Evolutionary conservation across 2,113 vertebrate genomes (phyloP).

Genomic region (Neolamprologus sp.): DNA sequence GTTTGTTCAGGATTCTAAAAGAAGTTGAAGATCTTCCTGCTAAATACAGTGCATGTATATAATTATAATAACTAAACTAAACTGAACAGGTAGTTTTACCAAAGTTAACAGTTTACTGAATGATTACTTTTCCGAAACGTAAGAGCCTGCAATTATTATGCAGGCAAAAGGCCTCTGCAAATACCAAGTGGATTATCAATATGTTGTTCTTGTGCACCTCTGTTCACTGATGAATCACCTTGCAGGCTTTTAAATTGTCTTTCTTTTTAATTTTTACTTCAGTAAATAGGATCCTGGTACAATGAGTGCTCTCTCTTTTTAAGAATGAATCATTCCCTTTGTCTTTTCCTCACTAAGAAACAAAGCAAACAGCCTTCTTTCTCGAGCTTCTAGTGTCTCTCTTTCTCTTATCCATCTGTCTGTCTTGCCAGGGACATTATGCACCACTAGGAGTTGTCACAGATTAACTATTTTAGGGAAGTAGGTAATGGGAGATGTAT

Average conservation of each 20-base stretch:
- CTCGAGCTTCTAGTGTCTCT: not conserved
- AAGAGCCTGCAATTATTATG: not conserved
- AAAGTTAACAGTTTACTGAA: not conserved
- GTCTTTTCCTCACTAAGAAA: not conserved
- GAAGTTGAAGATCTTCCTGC: not conserved
- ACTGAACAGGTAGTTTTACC: not conserved
- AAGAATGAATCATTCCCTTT: not conserved
- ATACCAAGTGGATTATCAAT: rapidly evolving
- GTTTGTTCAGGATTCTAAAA: rapidly evolving
- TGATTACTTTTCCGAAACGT: not conserved
- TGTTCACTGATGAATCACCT: not conserved
- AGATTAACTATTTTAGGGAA: not conserved
- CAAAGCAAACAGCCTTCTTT: not conserved
- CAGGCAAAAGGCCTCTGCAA: not conserved
- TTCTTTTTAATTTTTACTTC: not conserved
- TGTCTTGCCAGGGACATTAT: not conserved
- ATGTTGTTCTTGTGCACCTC: not conserved
- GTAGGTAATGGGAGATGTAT: not conserved
- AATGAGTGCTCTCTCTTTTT: not conserved
- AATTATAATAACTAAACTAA: not conserved
- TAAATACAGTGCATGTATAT: not conserved
- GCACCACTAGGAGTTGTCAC: not conserved
- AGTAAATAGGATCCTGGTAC: not conserved
- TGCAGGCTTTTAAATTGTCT: not conserved
- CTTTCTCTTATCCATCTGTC: not conserved